Evolutionary conservation across 2,113 vertebrate species (phyloP).

Genomic region (Odontesthes bonariensis): DNA sequence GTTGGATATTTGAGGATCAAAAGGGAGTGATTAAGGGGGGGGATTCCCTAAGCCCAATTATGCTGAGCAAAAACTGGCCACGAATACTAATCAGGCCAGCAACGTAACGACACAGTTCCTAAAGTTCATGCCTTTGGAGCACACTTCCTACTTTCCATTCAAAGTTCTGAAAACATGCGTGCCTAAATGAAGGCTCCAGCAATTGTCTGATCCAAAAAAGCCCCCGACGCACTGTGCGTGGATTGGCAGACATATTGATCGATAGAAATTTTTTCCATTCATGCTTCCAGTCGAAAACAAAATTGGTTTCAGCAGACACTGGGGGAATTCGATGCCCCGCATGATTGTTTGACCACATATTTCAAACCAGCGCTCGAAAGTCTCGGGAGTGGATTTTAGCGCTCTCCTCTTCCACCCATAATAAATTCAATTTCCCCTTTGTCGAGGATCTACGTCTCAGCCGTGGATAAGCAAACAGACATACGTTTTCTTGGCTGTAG

Average conservation of each 20-base stretch:
- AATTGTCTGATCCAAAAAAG: slow-evolving; percentile 28
- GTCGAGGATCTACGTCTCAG: slow-evolving; percentile 5
- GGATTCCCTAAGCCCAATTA: slow-evolving; percentile 11
- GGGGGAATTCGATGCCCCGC: slow-evolving; percentile 28
- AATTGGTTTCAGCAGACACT: slow-evolving; percentile 10
- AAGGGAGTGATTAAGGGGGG: background rate
- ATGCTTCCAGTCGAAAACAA: slow-evolving; percentile 19
- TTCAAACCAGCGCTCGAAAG: slow-evolving; percentile 3
- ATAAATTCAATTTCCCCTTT: slow-evolving; percentile 21
- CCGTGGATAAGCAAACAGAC: slow-evolving; percentile 1
- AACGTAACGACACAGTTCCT: slow-evolving; percentile 2
- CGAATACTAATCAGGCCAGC: slow-evolving; percentile 24
- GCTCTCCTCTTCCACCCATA: background rate
- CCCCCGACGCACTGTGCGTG: slow-evolving; percentile 34
- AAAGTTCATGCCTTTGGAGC: slow-evolving; percentile 24
- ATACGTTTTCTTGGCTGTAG: slow-evolving; percentile 25
- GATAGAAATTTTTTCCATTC: slow-evolving; percentile 32
- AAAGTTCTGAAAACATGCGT: slow-evolving; percentile 30
- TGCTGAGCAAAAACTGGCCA: slow-evolving; percentile 4
- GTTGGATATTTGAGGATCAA: slow-evolving; percentile 20
- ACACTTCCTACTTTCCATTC: slow-evolving; percentile 50
- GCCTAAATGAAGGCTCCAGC: slow-evolving; percentile 47
- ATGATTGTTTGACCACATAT: slow-evolving; percentile 30
- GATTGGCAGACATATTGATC: slow-evolving; percentile 62
- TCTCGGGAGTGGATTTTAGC: background rate